These are phyloP conservation scores for Probosciger aterrimus DNA, from an alignment of 2,113 vertebrate species.

Conservation along the genomic window DNA sequence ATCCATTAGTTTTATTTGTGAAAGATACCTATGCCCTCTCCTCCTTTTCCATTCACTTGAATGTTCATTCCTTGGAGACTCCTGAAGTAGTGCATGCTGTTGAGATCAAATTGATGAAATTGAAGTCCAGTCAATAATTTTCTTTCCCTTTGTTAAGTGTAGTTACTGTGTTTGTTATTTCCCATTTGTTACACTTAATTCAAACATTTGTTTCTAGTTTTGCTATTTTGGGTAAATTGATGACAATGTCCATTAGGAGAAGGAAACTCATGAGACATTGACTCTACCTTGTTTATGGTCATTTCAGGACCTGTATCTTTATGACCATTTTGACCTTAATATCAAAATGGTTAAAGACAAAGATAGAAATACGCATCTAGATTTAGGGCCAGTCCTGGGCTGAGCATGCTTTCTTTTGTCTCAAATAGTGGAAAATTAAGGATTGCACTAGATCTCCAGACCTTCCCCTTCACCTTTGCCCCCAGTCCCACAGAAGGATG, in stretches of 20 bases:
- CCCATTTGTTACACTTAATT: background rate
- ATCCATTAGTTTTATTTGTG: background rate
- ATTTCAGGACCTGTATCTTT: background rate
- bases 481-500: fast-evolving
- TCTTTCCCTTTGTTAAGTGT: background rate
- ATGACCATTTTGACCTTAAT: background rate
- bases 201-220: background rate
- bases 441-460: background rate
- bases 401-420: background rate
- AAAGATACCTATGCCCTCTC: background rate
- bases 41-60: background rate
- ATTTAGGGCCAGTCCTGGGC: background rate
- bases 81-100: background rate
- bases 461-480: background rate
- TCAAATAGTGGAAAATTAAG: background rate
- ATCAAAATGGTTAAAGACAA: background rate
- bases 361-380: background rate
- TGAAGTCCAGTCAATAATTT: background rate
- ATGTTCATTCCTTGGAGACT: background rate
- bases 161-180: background rate
- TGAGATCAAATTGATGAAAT: background rate
- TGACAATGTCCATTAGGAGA: background rate
- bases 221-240: background rate
- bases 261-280: background rate
- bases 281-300: background rate